A percentile compares a stretch with the other conserved stretches of the same genome.
Conservation (phyloP, 2,113 vertebrate genomes). For the Gymnorhina tibicen region DNA sequence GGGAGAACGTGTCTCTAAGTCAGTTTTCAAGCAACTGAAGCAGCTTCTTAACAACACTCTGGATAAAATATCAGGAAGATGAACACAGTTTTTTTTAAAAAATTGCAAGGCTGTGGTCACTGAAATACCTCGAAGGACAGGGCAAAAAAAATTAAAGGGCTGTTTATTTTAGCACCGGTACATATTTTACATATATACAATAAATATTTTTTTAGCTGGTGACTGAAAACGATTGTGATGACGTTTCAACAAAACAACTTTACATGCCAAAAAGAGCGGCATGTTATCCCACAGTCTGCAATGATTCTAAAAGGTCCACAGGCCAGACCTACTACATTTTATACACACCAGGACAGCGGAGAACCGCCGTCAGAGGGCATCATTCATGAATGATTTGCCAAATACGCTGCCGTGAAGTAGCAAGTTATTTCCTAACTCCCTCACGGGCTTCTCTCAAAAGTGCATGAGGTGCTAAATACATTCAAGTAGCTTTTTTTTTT, state of each 20-base stretch:
- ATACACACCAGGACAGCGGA: neutral
- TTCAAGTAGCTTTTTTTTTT: too few relatives aligned
- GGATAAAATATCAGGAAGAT: neutral
- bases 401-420: neutral
- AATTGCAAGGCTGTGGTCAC: neutral
- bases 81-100: neutral
- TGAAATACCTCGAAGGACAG: neutral
- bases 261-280: neutral
- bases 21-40: neutral
- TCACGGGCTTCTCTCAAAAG: neutral
- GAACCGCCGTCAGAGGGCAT: neutral
- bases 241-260: neutral
- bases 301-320: neutral
- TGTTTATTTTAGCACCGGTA: neutral
- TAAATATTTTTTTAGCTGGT: neutral
- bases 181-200: neutral
- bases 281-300: neutral
- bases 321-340: neutral
- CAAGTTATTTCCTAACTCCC: slow-evolving; percentile 10
- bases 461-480: neutral
- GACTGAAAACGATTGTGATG: neutral
- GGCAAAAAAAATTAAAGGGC: neutral
- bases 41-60: neutral
- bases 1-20: neutral
- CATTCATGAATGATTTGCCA: neutral